These are phyloP conservation scores for Threskiornis aethiopicus DNA, from an alignment of 2,797 vertebrate species.

Conservation along the genomic window DNA sequence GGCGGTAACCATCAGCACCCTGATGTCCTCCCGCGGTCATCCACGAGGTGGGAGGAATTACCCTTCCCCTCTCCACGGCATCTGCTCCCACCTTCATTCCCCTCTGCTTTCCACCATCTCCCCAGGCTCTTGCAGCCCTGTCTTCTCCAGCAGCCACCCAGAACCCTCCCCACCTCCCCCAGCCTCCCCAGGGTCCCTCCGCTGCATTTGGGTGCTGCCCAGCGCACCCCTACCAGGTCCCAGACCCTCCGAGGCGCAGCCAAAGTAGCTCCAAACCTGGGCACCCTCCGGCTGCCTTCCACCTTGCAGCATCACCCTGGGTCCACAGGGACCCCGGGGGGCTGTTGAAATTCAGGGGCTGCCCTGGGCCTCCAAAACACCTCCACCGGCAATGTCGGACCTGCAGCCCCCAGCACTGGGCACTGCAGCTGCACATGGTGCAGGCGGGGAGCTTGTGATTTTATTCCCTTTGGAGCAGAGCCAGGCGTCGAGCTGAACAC, in stretches of 20 bases:
- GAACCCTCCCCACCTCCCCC: background rate
- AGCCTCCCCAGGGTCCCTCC: background rate
- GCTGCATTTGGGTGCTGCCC: background rate
- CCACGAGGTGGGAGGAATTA: background rate
- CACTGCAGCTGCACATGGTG: background rate
- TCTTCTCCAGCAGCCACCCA: background rate
- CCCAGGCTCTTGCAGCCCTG: background rate
- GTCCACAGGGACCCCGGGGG: rapidly evolving
- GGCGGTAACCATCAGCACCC: background rate
- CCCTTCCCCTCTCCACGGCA: rapidly evolving
- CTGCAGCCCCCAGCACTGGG: background rate
- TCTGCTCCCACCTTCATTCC: rapidly evolving
- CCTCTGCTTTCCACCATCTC: background rate
- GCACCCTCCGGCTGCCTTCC: background rate
- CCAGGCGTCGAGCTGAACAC: background rate
- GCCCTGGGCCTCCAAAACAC: background rate
- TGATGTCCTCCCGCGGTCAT: background rate
- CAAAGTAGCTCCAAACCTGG: background rate
- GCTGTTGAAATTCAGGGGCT: background rate
- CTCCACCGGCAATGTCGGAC: rapidly evolving
- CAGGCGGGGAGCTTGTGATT: background rate
- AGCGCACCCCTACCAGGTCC: rapidly evolving
- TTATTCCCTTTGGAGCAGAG: background rate
- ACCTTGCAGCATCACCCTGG: background rate
- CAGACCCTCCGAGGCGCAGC: background rate